phyloP scores from a whole-genome alignment of 2,888 invertebrate species.

The Ochropleura leucogaster region DNA sequence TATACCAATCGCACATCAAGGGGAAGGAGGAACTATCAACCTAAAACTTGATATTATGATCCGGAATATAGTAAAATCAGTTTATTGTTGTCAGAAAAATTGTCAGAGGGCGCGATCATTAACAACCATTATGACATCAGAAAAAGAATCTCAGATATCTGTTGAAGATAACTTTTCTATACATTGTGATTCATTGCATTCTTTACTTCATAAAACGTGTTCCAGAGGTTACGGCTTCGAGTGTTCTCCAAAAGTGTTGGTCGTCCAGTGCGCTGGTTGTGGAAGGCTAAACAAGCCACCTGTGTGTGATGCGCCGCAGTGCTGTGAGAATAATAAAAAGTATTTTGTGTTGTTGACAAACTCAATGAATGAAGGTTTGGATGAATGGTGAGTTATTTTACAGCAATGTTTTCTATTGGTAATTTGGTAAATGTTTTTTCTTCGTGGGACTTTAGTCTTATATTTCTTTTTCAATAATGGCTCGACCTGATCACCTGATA shows the following conservation, averaged over 20 bases:
- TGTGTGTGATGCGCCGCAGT: conserved; percentile 30
- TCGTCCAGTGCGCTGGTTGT: conserved; percentile 70
- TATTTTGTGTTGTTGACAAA: conserved; percentile 65
- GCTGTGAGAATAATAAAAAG: conserved; percentile 60
- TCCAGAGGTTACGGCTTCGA: conserved; percentile 41
- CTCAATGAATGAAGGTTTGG: conserved; percentile 29
- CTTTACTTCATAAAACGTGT: conserved; percentile 53
- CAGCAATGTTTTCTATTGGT: neutral
- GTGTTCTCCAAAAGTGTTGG: conserved; percentile 60
- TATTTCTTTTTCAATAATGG: neutral
- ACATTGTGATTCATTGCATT: conserved; percentile 63
- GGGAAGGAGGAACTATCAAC: conserved; percentile 68
- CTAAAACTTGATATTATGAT: conserved; percentile 79
- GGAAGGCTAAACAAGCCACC: conserved; percentile 36
- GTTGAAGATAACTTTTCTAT: conserved; percentile 58
- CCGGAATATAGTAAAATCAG: conserved; percentile 60
- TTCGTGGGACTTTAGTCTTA: neutral
- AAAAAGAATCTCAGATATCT: conserved; percentile 71
- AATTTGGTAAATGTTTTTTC: neutral
- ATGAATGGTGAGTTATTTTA: conserved; percentile 35
- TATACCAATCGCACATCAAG: conserved; percentile 69
- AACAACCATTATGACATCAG: conserved; percentile 59
- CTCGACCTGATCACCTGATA: no score
- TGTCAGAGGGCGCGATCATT: conserved; percentile 41
- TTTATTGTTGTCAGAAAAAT: conserved; percentile 35